A percentile compares a stretch with the other conserved stretches of the same genome.
Evolutionary conservation across 2,888 invertebrate species (phyloP).

Genomic region (Cybosia mesomella): DNA sequence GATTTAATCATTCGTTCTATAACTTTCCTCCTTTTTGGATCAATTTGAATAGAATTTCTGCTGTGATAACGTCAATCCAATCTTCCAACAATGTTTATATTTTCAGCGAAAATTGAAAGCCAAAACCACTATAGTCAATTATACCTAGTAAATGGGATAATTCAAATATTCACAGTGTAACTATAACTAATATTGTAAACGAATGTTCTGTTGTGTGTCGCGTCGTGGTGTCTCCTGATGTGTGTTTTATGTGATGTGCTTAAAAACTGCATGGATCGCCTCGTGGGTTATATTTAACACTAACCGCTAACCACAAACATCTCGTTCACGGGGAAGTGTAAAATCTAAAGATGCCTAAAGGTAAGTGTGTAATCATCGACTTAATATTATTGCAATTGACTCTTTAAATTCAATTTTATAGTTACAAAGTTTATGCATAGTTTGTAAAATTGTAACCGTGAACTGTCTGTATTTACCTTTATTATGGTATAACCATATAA

Average conservation of each 20-base stretch:
- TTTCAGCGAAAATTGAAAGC: constrained; percentile 66
- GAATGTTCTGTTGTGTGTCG: constrained; percentile 43
- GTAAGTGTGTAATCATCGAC: constrained; percentile 64
- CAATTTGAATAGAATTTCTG: neutral
- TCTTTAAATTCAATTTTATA: neutral
- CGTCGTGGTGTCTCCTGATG: constrained; percentile 53
- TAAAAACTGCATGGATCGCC: constrained; percentile 65
- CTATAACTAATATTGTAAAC: constrained; percentile 42
- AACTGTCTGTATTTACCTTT: neutral
- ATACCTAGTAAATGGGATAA: constrained; percentile 54
- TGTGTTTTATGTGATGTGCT: constrained; percentile 69
- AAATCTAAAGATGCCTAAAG: constrained; percentile 73
- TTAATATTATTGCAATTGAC: constrained; percentile 1
- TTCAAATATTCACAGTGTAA: constrained; percentile 43
- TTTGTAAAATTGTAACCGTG: neutral
- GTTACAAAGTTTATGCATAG: neutral
- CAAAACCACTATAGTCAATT: constrained; percentile 64
- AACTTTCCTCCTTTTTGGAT: neutral
- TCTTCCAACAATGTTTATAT: neutral
- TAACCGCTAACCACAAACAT: constrained; percentile 66
- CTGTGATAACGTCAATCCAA: constrained; percentile 43
- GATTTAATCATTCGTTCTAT: neutral
- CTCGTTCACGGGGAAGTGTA: constrained; percentile 57
- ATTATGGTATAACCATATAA: neutral
- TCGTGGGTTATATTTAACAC: constrained; percentile 60